These are phyloP conservation scores for Lophotriccus pileatus DNA, from an alignment of 2,797 vertebrate genomes.

Conservation along the genomic window DNA sequence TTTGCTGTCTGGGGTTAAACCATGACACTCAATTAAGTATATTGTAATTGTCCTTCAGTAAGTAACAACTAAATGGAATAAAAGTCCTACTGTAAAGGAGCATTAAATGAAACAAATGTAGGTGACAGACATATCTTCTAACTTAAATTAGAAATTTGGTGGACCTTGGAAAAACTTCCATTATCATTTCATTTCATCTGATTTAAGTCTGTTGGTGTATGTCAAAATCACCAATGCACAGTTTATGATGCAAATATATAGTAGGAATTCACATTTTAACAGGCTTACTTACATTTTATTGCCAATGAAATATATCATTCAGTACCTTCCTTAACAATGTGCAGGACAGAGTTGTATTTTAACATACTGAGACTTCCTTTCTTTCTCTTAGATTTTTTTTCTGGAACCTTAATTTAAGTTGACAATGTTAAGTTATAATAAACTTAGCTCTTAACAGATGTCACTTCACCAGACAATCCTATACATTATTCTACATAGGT, in stretches of 20 bases:
- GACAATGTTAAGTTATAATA: neutral
- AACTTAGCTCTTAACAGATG: constrained; percentile 3
- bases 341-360: neutral
- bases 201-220: neutral
- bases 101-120: neutral
- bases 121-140: neutral
- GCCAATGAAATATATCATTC: neutral
- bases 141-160: neutral
- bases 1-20: neutral
- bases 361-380: neutral
- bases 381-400: neutral
- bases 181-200: neutral
- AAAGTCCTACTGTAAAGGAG: neutral
- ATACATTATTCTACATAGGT: neutral
- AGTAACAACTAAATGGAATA: neutral
- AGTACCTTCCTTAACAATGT: neutral
- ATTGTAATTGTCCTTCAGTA: neutral
- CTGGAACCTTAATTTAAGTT: constrained; percentile 12
- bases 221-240: neutral
- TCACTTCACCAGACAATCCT: constrained; percentile 6
- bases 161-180: neutral
- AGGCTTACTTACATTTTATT: neutral
- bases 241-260: neutral
- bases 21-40: neutral
- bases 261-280: neutral